phyloP scores from a whole-genome alignment of 2,888 invertebrate genomes.

The Apamea epomidion region DNA sequence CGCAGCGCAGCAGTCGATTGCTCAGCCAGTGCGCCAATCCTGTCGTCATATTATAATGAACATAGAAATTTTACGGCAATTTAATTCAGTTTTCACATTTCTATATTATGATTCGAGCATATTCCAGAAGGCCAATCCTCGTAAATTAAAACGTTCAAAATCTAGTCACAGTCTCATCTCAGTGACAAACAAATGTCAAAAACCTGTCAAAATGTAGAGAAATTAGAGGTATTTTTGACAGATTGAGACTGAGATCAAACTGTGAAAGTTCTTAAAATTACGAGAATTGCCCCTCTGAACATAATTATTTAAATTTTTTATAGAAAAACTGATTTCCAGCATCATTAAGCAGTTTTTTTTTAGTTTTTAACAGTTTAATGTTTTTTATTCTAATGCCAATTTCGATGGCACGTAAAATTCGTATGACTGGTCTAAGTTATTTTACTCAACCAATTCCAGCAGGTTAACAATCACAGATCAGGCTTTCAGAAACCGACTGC shows the following conservation, averaged over 20 bases:
- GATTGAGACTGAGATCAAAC: too few species aligned
- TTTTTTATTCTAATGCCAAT: not conserved
- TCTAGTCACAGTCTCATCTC: too few species aligned
- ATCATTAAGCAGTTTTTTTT: not conserved
- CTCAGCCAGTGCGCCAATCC: too few species aligned
- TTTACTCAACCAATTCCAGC: not conserved
- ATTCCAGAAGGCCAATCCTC: not conserved
- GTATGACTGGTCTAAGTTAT: not conserved
- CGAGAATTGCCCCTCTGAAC: not conserved
- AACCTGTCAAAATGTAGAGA: too few species aligned
- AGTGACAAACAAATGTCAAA: too few species aligned
- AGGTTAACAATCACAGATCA: not conserved
- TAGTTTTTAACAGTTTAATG: not conserved
- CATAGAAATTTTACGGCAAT: too few species aligned
- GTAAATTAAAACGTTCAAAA: too few species aligned
- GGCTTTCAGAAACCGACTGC: not conserved
- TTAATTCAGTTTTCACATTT: too few species aligned
- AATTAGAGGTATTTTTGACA: too few species aligned
- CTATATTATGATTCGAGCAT: not conserved
- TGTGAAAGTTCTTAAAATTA: too few species aligned
- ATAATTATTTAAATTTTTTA: not conserved
- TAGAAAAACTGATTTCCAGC: not conserved
- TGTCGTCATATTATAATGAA: too few species aligned
- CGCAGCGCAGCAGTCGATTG: too few species aligned
- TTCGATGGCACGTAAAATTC: not conserved